phyloP scores from a whole-genome alignment of 2,888 invertebrate species.

The Euproctis similis region DNA sequence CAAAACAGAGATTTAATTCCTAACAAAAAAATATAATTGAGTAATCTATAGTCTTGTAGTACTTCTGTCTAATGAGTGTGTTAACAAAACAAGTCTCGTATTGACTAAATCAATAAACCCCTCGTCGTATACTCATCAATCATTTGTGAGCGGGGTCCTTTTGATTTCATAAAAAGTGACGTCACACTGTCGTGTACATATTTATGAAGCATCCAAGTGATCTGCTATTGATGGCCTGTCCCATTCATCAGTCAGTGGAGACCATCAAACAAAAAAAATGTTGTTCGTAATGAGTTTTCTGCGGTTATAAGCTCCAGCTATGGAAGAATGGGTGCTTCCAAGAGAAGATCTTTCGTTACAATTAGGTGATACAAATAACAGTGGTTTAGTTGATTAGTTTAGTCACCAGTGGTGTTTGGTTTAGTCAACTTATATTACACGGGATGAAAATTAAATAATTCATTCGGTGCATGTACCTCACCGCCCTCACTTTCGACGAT shows the following conservation, averaged over 20 bases:
- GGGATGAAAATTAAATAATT: too few species aligned
- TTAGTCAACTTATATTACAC: too few species aligned
- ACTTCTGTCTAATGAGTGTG: slow-evolving; percentile 23
- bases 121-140: slow-evolving; percentile 43
- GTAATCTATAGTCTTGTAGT: slow-evolving; percentile 5
- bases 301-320: slow-evolving; percentile 15
- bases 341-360: too few species aligned
- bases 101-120: slow-evolving; percentile 55
- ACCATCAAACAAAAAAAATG: slow-evolving; percentile 38
- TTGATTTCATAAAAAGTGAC: slow-evolving; percentile 57
- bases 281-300: slow-evolving; percentile 32
- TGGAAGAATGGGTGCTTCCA: too few species aligned
- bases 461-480: too few species aligned
- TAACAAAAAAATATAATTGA: too few species aligned
- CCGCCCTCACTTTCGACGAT: too few species aligned
- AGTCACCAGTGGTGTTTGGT: too few species aligned
- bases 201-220: slow-evolving; percentile 67
- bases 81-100: slow-evolving; percentile 39
- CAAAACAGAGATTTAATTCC: too few species aligned
- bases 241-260: slow-evolving; percentile 55
- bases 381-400: too few species aligned
- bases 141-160: slow-evolving; percentile 38
- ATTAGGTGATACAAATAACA: too few species aligned
- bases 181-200: slow-evolving; percentile 64
- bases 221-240: slow-evolving; percentile 56